Percentiles rank a stretch among this genome's conserved stretches.
Conservation (phyloP, 2,797 vertebrate species). For the Aeoliscus strigatus region DNA sequence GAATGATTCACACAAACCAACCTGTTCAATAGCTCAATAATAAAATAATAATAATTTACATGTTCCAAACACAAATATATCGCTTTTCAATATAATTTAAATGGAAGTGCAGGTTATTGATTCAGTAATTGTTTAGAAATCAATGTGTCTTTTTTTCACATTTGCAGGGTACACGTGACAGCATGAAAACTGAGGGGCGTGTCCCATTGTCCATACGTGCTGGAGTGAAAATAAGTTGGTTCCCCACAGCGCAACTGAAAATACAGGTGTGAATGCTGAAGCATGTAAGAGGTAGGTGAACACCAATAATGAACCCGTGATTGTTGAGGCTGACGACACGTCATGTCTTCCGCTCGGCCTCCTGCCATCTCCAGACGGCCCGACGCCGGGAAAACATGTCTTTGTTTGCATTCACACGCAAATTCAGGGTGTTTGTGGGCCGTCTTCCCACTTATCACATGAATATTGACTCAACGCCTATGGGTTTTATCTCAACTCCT, state of each 20-base stretch:
- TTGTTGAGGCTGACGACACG: constrained; percentile 73
- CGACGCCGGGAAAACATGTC: constrained; percentile 59
- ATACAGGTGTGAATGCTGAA: too few species aligned
- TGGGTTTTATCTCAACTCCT: constrained; percentile 28
- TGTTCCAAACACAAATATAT: constrained; percentile 69
- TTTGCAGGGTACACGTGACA: constrained; percentile 64
- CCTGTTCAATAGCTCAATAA: too few species aligned
- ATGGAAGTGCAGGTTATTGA: constrained; percentile 72
- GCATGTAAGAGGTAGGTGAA: too few species aligned
- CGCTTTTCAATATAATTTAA: constrained; percentile 70
- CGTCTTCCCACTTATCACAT: constrained; percentile 33
- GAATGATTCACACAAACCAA: too few species aligned
- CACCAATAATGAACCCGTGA: too few species aligned
- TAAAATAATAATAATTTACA: constrained; percentile 65
- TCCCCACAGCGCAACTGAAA: too few species aligned
- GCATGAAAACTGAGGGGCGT: constrained; percentile 36
- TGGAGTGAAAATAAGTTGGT: constrained; percentile 48
- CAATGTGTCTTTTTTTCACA: constrained; percentile 70
- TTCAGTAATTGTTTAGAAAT: constrained; percentile 74
- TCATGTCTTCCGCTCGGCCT: constrained; percentile 73
- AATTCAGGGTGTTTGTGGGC: constrained; percentile 49
- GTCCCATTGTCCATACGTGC: constrained; percentile 23
- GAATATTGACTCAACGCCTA: constrained; percentile 38
- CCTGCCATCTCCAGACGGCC: constrained; percentile 72
- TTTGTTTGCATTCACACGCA: constrained; percentile 63